Base-by-base conservation (phyloP, 2,797 vertebrate species). In the Halcyon smyrnensis region DNA sequence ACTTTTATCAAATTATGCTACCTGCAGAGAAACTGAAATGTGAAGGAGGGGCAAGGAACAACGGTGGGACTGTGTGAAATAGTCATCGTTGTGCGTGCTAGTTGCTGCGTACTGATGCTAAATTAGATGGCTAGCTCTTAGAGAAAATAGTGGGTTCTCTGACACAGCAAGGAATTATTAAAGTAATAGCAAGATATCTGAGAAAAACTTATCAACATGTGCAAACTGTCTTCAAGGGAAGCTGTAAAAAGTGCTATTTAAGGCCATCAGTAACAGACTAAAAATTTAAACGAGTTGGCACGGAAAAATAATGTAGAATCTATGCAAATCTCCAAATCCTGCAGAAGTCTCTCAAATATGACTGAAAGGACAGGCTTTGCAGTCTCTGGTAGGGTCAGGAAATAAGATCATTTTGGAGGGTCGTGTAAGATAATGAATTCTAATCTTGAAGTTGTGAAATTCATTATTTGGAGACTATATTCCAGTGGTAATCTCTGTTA, bases 381-480 rank as follows among this genome's bases (percentile, higher is more conserved):
- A 30, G 19, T 39, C 37, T 91, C 54, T 41, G 18, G 59, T 54
- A 87, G 81, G 82, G 89, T 87, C 68, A 89, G 91, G 92, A 94
- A 90, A 59, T 45, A 15, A 93, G 39, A 48, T 79, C 1, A 45
- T 83, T 89, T 93, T 89, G 34, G 56, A 83, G 46, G 27, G 60
- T 84, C 18, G 0, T 69, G 51, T 67, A 73, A 54, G 37, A 51
- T 89, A 85, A 87, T 77, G 51, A 87, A 87, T 93, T 94, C 73
- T 65, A 74, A 65, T 69, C 62, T 59, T 93, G 63, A 91, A 91
- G 7, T 88, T 84, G 37, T 94, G 73, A 81, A 93, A 78, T 89
- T 77, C 75, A 89, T 89, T 89, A 80, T 81, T 91, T 92, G 62
- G 45, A 92, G 76, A 64, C 13, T 54, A 20, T 54, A 81, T 91